Conservation (phyloP, 1,140 invertebrate species). For the Cydia splendana region DNA sequence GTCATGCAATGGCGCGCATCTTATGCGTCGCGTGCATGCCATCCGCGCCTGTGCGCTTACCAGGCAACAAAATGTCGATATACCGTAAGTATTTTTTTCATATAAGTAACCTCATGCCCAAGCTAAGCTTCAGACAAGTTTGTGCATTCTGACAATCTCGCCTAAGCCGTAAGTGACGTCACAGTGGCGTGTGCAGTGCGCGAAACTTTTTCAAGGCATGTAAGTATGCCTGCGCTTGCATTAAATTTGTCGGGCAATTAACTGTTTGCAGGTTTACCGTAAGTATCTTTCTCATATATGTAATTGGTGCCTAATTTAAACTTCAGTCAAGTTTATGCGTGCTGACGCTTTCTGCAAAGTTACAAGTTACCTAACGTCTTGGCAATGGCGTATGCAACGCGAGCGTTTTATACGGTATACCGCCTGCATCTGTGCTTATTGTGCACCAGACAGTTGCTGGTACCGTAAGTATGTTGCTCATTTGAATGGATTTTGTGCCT, state of each 20-base stretch:
- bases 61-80: slow-evolving; percentile 60
- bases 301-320: no score
- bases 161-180: slow-evolving; percentile 96
- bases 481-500: neutral
- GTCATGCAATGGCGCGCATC: slow-evolving; percentile 96
- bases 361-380: slow-evolving; percentile 96
- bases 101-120: no score
- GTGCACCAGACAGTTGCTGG: slow-evolving; percentile 60
- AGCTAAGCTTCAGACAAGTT: slow-evolving; percentile 88
- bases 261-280: no score
- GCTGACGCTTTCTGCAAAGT: slow-evolving; percentile 93
- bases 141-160: slow-evolving; percentile 91
- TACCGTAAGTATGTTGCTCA: slow-evolving; percentile 53
- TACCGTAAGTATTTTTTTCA: slow-evolving; percentile 53
- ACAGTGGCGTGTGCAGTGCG: slow-evolving; percentile 96
- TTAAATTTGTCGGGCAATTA: no score
- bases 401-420: slow-evolving; percentile 93
- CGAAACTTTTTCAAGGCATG: slow-evolving; percentile 92
- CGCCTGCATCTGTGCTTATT: slow-evolving; percentile 79
- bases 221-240: no score
- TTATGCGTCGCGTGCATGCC: slow-evolving; percentile 93
- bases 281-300: no score
- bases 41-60: slow-evolving; percentile 52
- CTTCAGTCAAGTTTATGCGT: slow-evolving; percentile 82
- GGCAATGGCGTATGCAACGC: slow-evolving; percentile 97